Evolutionary conservation across 1,140 invertebrate species (phyloP).

Genomic region (Cydia splendana): DNA sequence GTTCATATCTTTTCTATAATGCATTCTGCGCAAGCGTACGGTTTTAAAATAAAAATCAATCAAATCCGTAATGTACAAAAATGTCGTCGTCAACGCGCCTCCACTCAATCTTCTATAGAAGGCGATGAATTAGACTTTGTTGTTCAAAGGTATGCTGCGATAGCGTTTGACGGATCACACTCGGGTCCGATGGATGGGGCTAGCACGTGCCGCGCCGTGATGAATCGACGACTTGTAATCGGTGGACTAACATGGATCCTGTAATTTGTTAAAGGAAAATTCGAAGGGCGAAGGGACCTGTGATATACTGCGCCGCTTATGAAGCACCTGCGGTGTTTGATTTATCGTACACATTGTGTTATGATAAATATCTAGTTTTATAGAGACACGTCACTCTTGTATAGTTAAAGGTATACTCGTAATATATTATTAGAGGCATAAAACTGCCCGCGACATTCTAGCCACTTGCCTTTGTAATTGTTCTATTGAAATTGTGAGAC

Average conservation of each 20-base stretch:
- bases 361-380: neutral
- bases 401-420: too few relatives aligned
- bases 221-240: slow-evolving; percentile 3
- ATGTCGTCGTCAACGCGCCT: neutral
- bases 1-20: too few relatives aligned
- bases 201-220: neutral
- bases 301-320: neutral
- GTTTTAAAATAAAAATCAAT: neutral
- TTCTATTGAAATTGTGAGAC: too few relatives aligned
- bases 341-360: neutral
- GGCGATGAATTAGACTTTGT: neutral
- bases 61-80: neutral
- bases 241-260: neutral
- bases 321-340: too few relatives aligned
- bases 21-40: neutral
- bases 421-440: too few relatives aligned
- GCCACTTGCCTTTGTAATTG: too few relatives aligned
- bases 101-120: neutral
- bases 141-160: neutral
- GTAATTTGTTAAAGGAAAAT: neutral
- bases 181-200: neutral
- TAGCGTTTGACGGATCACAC: neutral
- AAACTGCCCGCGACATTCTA: too few relatives aligned
- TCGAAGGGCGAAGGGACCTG: neutral
- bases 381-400: neutral